Evolutionary conservation across 2,797 vertebrate species (phyloP).

Genomic region (Clarias fuscus): DNA sequence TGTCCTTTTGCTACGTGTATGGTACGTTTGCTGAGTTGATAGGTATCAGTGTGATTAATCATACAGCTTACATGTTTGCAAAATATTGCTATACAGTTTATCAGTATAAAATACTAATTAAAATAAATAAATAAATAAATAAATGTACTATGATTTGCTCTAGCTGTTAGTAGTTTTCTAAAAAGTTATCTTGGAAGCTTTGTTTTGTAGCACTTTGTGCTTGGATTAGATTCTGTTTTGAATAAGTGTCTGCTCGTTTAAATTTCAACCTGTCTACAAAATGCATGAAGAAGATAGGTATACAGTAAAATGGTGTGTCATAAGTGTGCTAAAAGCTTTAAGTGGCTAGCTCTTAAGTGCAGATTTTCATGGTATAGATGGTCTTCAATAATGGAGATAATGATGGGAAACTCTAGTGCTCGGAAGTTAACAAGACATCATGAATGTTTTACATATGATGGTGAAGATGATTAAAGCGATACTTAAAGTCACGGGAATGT

Average conservation of each 20-base stretch:
- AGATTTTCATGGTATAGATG: conserved; percentile 49
- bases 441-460: conserved; percentile 58
- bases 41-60: background rate
- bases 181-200: background rate
- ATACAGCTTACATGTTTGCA: background rate
- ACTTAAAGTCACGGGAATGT: background rate
- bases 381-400: conserved; percentile 62
- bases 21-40: background rate
- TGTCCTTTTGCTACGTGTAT: background rate
- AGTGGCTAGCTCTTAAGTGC: conserved; percentile 43
- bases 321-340: conserved; percentile 63
- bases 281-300: background rate
- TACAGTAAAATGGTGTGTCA: conserved; percentile 26
- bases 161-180: background rate
- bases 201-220: background rate
- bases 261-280: background rate
- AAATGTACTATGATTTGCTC: background rate
- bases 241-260: background rate
- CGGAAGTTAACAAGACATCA: conserved; percentile 48
- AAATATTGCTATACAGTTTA: background rate
- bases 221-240: background rate
- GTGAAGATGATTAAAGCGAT: conserved; percentile 51
- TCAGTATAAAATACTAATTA: too few species aligned
- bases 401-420: conserved; percentile 41
- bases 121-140: too few species aligned